These are phyloP conservation scores for Mesorhabditis spiculigera DNA, from an alignment of 2,888 invertebrate genomes.

Conservation along the genomic window DNA sequence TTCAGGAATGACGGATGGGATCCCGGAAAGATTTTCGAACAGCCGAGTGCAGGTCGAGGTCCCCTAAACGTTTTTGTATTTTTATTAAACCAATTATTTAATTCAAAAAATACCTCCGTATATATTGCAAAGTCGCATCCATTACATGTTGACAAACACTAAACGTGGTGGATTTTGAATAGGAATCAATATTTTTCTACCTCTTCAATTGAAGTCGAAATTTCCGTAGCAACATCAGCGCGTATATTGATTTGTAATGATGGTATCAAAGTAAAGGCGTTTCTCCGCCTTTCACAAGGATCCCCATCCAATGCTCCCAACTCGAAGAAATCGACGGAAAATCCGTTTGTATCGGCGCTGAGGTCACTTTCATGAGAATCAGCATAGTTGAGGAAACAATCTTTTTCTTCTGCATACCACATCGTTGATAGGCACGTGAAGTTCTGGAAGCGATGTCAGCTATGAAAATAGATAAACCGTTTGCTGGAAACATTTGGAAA, in stretches of 20 bases:
- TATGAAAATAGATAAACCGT: neutral
- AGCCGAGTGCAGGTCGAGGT: neutral
- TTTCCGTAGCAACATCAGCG: neutral
- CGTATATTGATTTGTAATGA: neutral
- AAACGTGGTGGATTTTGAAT: neutral
- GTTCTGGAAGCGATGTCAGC: neutral
- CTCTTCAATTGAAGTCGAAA: neutral
- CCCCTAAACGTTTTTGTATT: neutral
- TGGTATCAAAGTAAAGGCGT: neutral
- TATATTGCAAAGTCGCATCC: neutral
- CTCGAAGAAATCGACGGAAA: conserved; percentile 1
- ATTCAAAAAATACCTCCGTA: neutral
- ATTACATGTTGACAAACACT: neutral
- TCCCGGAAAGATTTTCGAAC: neutral
- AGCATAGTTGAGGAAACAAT: conserved; percentile 1
- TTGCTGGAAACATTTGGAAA: neutral
- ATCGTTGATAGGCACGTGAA: neutral
- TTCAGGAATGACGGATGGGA: neutral
- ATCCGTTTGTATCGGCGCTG: conserved; percentile 1
- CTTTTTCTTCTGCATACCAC: neutral
- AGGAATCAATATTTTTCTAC: neutral
- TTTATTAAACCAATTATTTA: neutral
- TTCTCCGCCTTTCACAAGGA: neutral
- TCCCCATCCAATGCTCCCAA: neutral
- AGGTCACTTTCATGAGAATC: neutral